phyloP scores from a whole-genome alignment of 2,113 vertebrate species.

The Tonatia bakeri region DNA sequence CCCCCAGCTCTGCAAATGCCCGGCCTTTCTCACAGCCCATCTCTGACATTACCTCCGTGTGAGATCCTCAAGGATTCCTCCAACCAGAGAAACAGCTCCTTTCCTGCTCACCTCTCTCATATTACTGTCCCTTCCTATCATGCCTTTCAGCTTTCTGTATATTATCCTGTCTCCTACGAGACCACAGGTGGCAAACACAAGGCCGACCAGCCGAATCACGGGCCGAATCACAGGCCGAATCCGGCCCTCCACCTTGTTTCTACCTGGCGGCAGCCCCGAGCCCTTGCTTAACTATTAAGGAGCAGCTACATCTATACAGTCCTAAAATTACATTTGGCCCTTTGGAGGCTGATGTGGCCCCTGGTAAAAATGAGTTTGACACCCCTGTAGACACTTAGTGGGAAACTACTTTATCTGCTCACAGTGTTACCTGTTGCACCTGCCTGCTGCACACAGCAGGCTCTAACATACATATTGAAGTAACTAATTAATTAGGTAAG shows the following conservation, averaged over 20 bases:
- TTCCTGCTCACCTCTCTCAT: too few relatives aligned
- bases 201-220: too few relatives aligned
- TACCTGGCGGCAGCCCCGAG: too few relatives aligned
- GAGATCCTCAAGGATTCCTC: background rate
- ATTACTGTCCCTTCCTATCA: background rate
- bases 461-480: background rate
- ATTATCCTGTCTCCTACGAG: background rate
- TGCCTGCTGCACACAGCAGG: background rate
- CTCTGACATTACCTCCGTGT: fast-evolving
- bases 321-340: too few relatives aligned
- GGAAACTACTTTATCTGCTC: background rate
- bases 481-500: background rate
- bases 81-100: background rate
- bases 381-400: background rate
- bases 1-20: background rate
- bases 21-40: background rate
- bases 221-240: too few relatives aligned
- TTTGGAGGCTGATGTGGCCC: too few relatives aligned
- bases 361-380: too few relatives aligned
- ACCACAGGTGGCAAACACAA: too few relatives aligned
- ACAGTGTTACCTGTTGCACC: background rate
- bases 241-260: too few relatives aligned
- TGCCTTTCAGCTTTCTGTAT: background rate
- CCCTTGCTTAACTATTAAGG: too few relatives aligned
- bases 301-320: too few relatives aligned